Evolutionary conservation across 2,797 vertebrate species (phyloP), one percentile per base, ranked within the genome.

Genomic region (Hydrolagus colliei): DNA sequence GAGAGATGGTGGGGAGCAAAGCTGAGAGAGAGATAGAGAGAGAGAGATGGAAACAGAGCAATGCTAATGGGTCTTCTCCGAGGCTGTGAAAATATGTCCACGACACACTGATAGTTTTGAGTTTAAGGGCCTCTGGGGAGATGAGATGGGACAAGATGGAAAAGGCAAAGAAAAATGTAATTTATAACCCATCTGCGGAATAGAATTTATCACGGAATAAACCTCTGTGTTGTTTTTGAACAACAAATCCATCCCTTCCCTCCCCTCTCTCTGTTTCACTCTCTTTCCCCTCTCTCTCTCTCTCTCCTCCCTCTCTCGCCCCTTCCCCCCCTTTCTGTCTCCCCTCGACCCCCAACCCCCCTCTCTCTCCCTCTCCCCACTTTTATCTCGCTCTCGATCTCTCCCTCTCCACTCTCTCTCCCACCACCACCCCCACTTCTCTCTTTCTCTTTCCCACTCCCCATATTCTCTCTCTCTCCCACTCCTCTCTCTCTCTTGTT

Each of bases 181-280:
- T 96, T 96, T 96, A 96, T 96, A 96, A 94, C 93, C 93, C 93
- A 91, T 96, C 95, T 94, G 93, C 90, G 93, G 94, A 95, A 94
- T 94, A 94, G 95, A 95, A 96, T 96, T 95, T 95, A 95, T 96
- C 95, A 96, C 95, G 93, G 91, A 94, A 95, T 95, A 94, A 92
- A 92, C 94, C 95, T 97, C 98, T 97, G 96, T 97, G 96, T 96
- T 97, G 96, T 97, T 98, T 98, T 96, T 96, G 94, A 96, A 95
- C 95, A 96, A 95, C 95, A 95, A 93, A 95, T 96, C 95, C 93
- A 92, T 67, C 68, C 79, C 41, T 1, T 52, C 41, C 41, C 41
- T 52, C 6, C 27, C 41, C 41, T 52, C 41, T 52, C 41, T 52
- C 41, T 52, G 3, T 52, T 6, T 52, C 41, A 3, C 41, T 52